Conservation (phyloP, 2,888 invertebrate species). For the Scelioninae gen. 2 region DNA sequence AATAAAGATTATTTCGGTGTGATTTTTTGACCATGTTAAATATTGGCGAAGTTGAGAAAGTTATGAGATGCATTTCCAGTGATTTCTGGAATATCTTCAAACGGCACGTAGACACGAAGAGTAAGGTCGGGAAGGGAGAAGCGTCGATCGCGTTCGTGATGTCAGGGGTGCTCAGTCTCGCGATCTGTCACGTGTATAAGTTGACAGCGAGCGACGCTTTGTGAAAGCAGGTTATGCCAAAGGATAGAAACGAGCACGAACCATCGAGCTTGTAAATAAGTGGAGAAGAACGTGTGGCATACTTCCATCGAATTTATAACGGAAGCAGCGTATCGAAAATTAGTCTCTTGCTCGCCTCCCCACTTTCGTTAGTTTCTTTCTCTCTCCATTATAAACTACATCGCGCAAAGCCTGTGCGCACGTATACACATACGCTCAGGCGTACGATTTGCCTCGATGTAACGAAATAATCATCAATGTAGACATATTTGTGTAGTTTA, state of each 20-base stretch:
- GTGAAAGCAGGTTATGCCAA: slow-evolving; percentile 61
- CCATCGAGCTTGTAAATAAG: slow-evolving; percentile 61
- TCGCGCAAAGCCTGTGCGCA: slow-evolving; percentile 55
- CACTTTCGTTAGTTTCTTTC: slow-evolving; percentile 53
- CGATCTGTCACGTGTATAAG: slow-evolving; percentile 64
- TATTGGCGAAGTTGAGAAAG: slow-evolving; percentile 34
- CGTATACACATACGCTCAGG: slow-evolving; percentile 41
- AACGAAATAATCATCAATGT: slow-evolving; percentile 41
- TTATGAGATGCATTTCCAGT: slow-evolving; percentile 46
- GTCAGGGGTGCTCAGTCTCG: slow-evolving; percentile 66
- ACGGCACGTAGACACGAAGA: slow-evolving; percentile 50
- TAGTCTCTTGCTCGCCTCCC: slow-evolving; percentile 59
- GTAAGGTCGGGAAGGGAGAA: slow-evolving; percentile 52
- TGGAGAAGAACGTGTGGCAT: slow-evolving; percentile 64
- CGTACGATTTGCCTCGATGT: slow-evolving; percentile 36
- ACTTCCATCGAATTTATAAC: slow-evolving; percentile 66
- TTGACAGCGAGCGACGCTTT: slow-evolving; percentile 58
- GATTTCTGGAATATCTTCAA: slow-evolving; percentile 55
- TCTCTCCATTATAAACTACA: slow-evolving; percentile 51
- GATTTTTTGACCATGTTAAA: neutral
- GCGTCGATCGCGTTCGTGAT: slow-evolving; percentile 59
- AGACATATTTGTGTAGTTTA: slow-evolving; percentile 17
- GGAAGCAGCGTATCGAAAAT: slow-evolving; percentile 65
- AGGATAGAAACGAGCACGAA: slow-evolving; percentile 58
- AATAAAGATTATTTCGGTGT: neutral